phyloP scores from a whole-genome alignment of 2,888 invertebrate species.

The Alentia gelatinosa region DNA sequence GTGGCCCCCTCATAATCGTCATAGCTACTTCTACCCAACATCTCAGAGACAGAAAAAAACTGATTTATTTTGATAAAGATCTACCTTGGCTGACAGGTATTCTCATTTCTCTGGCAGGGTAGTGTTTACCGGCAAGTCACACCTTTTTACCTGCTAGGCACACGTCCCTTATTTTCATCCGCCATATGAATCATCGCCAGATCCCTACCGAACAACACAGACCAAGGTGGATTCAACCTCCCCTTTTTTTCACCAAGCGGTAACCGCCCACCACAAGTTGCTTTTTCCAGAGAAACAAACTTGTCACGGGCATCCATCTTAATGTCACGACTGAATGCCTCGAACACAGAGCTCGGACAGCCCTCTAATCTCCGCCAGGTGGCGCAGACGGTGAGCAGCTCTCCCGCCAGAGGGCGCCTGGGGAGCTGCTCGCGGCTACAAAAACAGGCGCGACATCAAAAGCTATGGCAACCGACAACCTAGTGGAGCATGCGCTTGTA shows the following conservation, averaged over 20 bases:
- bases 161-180: no score
- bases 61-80: no score
- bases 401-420: background rate
- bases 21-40: no score
- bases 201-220: background rate
- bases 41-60: no score
- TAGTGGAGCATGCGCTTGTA: background rate
- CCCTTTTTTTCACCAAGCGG: no score
- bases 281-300: background rate
- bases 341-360: background rate
- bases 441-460: background rate
- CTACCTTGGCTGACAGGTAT: no score
- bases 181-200: background rate
- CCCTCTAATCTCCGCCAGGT: background rate
- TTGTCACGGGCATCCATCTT: conserved; percentile 1
- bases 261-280: background rate
- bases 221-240: no score
- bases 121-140: no score
- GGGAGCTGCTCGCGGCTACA: background rate
- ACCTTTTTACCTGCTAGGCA: no score
- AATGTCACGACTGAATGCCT: background rate
- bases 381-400: background rate
- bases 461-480: background rate
- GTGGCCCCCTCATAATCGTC: no score
- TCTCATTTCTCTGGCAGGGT: no score